Percentiles rank a stretch among this genome's conserved stretches.
Conservation (phyloP, 2,797 vertebrate species). For the Microtus agrestis region DNA sequence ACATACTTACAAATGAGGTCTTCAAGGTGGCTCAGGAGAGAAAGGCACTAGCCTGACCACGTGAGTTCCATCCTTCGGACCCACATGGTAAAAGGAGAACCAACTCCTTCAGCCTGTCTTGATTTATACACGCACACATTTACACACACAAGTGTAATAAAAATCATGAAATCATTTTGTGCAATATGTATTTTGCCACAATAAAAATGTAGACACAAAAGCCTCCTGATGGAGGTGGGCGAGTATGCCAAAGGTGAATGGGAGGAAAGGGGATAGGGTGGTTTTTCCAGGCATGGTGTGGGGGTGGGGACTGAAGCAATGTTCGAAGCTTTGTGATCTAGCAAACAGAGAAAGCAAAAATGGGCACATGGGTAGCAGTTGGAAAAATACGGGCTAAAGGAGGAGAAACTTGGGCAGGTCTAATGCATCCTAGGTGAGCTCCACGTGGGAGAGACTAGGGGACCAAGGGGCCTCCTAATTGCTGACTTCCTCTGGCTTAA, state of each 20-base stretch:
- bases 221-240: not conserved
- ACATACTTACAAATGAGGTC: not conserved
- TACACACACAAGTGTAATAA: not conserved
- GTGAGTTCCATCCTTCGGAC: not conserved
- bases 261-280: no score
- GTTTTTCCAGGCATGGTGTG: not conserved
- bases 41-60: not conserved
- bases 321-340: not conserved
- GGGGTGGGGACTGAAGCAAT: not conserved
- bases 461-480: not conserved
- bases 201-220: not conserved
- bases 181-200: not conserved
- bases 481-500: not conserved
- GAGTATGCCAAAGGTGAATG: not conserved
- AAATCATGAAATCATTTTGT: not conserved
- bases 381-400: not conserved
- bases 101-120: not conserved
- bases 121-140: not conserved
- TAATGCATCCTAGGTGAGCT: not conserved
- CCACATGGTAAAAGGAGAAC: not conserved
- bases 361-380: not conserved
- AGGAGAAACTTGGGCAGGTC: not conserved
- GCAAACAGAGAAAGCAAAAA: not conserved
- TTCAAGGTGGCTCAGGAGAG: not conserved
- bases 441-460: not conserved